Percentiles rank a stretch among this genome's conserved stretches.
phyloP scores from a whole-genome alignment of 2,113 vertebrate species.

The Phoxinus phoxinus region DNA sequence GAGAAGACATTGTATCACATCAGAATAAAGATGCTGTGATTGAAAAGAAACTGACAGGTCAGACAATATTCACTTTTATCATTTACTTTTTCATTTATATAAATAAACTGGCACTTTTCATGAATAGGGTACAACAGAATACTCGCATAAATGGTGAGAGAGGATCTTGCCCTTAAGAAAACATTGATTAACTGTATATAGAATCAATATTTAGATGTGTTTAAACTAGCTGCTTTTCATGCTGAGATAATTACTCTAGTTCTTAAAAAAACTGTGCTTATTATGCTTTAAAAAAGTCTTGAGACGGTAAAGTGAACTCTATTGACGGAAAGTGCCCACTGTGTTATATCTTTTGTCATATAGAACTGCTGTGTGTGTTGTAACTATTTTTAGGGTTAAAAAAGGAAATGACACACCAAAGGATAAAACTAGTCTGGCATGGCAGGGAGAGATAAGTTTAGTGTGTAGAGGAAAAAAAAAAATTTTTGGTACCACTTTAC shows the following conservation, averaged over 20 bases:
- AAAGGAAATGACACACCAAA: slow-evolving; percentile 20
- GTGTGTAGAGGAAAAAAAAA: not conserved
- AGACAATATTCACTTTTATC: not conserved
- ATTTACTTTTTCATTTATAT: not conserved
- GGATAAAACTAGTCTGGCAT: slow-evolving; percentile 2
- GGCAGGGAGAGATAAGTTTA: not conserved
- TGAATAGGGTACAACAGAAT: not conserved
- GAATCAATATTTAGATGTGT: not conserved
- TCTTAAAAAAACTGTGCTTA: not conserved
- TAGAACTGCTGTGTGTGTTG: not conserved
- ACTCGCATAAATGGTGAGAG: not conserved
- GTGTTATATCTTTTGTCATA: not conserved
- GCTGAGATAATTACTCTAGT: not conserved
- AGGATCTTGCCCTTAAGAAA: not conserved
- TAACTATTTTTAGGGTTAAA: slow-evolving; percentile 11
- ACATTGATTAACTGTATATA: not conserved
- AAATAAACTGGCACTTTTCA: not conserved
- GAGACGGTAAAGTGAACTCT: not conserved
- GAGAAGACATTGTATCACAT: not conserved
- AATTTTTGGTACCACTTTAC: no score
- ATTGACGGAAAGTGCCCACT: not conserved
- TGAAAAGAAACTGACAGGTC: not conserved
- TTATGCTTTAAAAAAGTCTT: no score
- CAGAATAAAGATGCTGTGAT: not conserved
- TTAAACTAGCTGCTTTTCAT: not conserved